Conservation (phyloP, 2,888 invertebrate species). For the Galerucella calmariensis region DNA sequence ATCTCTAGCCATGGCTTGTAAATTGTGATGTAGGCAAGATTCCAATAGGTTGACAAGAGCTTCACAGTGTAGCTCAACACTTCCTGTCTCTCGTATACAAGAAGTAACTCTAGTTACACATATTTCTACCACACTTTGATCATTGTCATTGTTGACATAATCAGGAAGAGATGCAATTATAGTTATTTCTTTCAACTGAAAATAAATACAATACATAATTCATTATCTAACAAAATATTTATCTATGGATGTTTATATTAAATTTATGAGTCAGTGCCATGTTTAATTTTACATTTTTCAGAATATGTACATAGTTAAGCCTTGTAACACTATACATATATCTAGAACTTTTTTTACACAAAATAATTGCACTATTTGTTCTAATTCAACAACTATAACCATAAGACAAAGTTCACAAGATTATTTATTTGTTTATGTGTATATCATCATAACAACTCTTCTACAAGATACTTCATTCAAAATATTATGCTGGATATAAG, state of each 20-base stretch:
- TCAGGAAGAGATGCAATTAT: constrained; percentile 85
- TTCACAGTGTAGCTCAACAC: constrained; percentile 86
- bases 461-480: neutral
- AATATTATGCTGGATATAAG: neutral
- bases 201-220: constrained; percentile 39
- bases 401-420: no score
- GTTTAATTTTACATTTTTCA: no score
- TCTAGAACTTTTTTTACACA: no score
- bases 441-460: no score
- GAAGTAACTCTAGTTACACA: constrained; percentile 91
- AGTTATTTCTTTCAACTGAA: constrained; percentile 77
- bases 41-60: constrained; percentile 86
- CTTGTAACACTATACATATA: no score
- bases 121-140: constrained; percentile 95
- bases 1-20: constrained; percentile 81
- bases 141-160: constrained; percentile 88
- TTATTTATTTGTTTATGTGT: no score
- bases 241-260: no score
- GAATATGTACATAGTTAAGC: no score
- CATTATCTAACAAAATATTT: no score
- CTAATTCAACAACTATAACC: no score
- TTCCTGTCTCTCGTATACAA: constrained; percentile 89
- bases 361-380: no score
- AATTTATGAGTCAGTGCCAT: no score
- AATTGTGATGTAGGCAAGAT: constrained; percentile 88